These are phyloP conservation scores for Echeneis naucrates DNA, from an alignment of 2,797 vertebrate genomes.

Conservation along the genomic window DNA sequence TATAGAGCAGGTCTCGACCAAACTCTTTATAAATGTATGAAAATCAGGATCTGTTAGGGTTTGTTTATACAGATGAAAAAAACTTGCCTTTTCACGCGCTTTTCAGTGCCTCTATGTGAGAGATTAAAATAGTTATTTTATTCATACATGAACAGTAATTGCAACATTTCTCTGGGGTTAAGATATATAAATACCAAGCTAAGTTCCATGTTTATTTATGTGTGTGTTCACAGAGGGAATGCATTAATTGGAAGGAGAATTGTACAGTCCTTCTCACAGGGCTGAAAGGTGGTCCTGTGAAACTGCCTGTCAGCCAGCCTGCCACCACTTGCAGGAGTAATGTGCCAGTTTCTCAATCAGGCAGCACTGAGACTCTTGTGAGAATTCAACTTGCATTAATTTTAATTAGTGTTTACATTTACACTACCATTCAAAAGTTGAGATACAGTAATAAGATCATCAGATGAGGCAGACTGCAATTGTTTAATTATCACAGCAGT, in stretches of 20 bases:
- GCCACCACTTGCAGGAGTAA: slow-evolving; percentile 46
- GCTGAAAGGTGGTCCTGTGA: slow-evolving; percentile 70
- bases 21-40: too few relatives aligned
- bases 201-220: neutral
- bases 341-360: slow-evolving; percentile 6
- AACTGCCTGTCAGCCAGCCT: slow-evolving; percentile 50
- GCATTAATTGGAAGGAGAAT: slow-evolving; percentile 85
- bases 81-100: too few relatives aligned
- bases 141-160: neutral
- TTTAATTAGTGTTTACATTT: too few relatives aligned
- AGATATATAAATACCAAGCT: neutral
- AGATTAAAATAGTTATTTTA: neutral
- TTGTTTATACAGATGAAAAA: too few relatives aligned
- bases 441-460: too few relatives aligned
- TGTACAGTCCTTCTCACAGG: slow-evolving; percentile 84
- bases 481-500: neutral
- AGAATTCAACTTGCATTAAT: slow-evolving; percentile 10
- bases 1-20: too few relatives aligned
- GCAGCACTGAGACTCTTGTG: slow-evolving; percentile 56
- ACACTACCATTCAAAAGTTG: too few relatives aligned
- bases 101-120: too few relatives aligned
- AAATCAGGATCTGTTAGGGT: too few relatives aligned
- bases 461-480: neutral
- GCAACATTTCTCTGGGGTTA: slow-evolving; percentile 5
- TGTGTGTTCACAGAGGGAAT: slow-evolving; percentile 81